Evolutionary conservation across 2,888 invertebrate species (phyloP).

Genomic region (Aleiodes alternator): DNA sequence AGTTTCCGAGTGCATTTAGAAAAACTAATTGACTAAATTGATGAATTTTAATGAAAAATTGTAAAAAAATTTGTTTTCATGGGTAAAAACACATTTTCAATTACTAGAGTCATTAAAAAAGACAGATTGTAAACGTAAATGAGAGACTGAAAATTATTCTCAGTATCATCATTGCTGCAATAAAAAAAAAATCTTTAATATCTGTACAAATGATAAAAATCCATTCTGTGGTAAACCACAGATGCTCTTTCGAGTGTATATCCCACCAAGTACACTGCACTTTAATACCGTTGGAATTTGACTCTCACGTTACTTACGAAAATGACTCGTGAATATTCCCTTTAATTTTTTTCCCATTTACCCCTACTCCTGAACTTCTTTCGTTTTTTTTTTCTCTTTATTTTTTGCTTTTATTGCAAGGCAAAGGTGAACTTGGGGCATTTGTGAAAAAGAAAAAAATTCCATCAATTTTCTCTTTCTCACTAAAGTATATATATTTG

Average conservation of each 20-base stretch:
- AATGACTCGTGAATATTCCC: conserved; percentile 24
- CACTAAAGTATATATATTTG: conserved; percentile 1
- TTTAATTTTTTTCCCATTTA: conserved; percentile 3
- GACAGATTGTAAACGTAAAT: not conserved
- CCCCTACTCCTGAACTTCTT: too few species aligned
- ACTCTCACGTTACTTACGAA: conserved; percentile 27
- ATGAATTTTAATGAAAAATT: too few species aligned
- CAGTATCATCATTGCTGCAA: not conserved
- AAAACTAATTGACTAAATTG: too few species aligned
- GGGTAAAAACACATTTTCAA: too few species aligned
- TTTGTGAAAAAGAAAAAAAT: not conserved
- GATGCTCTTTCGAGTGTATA: conserved; percentile 13
- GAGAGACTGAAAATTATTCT: not conserved
- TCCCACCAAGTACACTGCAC: conserved; percentile 23
- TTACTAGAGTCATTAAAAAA: too few species aligned
- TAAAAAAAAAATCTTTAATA: not conserved
- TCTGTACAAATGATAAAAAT: conserved; percentile 18
- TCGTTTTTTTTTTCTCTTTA: too few species aligned
- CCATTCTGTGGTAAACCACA: conserved; percentile 19
- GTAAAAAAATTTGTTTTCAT: too few species aligned
- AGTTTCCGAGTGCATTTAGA: too few species aligned
- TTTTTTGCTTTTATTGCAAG: not conserved
- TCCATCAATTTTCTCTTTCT: not conserved
- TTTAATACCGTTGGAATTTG: conserved; percentile 35
- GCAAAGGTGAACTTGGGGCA: not conserved